Base-by-base conservation (phyloP, 1,140 invertebrate species). In the Berghia stephanieae region DNA sequence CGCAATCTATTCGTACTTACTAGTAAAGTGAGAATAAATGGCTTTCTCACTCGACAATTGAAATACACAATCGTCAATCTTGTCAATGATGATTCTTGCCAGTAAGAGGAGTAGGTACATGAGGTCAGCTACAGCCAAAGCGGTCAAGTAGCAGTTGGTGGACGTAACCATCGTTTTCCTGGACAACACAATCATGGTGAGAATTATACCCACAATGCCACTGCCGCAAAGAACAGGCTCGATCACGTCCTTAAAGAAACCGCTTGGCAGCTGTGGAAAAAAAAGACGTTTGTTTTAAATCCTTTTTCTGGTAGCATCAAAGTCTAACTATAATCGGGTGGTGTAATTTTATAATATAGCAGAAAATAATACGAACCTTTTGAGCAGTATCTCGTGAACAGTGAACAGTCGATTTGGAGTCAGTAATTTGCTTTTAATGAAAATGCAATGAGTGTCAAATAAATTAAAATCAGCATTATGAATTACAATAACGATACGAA, bases 101-200 rank as follows among this genome's bases (percentile, higher is more conserved):
- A 84, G 79, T 40, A 88, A 70, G 16, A 93, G 92, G 46, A 93
- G 86, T 44, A 94, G 89, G 86, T 94, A 94, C 31, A 94, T 88
- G 63, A 93, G 90, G 83, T 95, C 94, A 49, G 93, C 93, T 52
- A 93, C 91, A 36, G 94, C 94, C 79, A 95, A 85, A 0, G 93
- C 93, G 67, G 93, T 93, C 83, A 95, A 88, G 88, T 95, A 95
- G 82, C 83, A 87, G 88, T 94, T 94, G 57, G 94, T 95, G 63
- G 93, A 94, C 75, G 92, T 92, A 70, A 92, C 89, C 94, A 95
- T 94, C 46, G 93, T 91, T 79, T 92, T 89, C 77, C 93, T 90
- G 70, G 93, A 94, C 78, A 95, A 90, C 75, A 95, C 93, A 24
- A 83, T 72, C 73, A 87, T 86, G 68, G 82, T 87, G 21, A 84